These are phyloP conservation scores for Neosilurus mollespiculum DNA, from an alignment of 2,797 vertebrate genomes.

Conservation along the genomic window DNA sequence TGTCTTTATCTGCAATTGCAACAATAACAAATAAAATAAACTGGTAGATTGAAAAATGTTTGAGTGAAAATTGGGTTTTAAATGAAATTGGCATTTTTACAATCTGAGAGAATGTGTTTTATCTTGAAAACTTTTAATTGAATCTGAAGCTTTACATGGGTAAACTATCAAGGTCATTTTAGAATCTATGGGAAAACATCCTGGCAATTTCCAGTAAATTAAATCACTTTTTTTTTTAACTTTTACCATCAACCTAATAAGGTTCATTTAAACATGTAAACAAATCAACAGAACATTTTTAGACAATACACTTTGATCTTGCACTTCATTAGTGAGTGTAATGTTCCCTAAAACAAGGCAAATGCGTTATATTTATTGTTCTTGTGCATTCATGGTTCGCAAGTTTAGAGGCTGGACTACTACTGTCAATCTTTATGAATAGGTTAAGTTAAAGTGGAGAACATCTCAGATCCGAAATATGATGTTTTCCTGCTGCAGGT, in stretches of 20 bases:
- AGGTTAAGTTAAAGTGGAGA: neutral
- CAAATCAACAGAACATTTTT: neutral
- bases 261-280: constrained; percentile 34
- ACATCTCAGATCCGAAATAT: neutral
- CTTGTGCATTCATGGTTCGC: constrained; percentile 1
- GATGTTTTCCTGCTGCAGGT: constrained; percentile 20
- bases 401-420: neutral
- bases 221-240: neutral
- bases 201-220: neutral
- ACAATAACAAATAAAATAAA: neutral
- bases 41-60: neutral
- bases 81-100: neutral
- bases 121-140: neutral
- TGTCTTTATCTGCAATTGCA: neutral
- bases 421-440: neutral
- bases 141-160: neutral
- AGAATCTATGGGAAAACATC: constrained; percentile 4
- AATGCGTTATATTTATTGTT: constrained; percentile 54
- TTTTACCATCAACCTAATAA: neutral
- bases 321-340: constrained; percentile 59
- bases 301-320: constrained; percentile 36
- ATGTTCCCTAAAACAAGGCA: constrained; percentile 61
- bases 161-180: neutral
- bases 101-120: neutral
- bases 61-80: neutral